Evolutionary conservation across 2,888 invertebrate species (phyloP), one percentile per base, ranked within the genome.

Genomic region (Yponomeuta cagnagella): DNA sequence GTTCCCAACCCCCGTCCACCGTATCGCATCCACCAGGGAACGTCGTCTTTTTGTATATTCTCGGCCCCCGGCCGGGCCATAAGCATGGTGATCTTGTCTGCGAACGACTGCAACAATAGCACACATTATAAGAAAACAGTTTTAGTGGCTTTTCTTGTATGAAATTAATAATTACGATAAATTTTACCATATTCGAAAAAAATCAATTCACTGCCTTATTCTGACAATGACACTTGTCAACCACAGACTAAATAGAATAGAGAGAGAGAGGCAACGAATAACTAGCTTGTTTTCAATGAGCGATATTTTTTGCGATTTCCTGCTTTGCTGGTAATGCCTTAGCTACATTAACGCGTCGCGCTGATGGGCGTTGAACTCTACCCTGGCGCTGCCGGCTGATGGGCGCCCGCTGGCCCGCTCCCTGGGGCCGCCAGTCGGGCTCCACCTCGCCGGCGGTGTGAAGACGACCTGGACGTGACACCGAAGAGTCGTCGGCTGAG

Each of bases 21-120:
- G 90, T 96, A 97, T 90, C 96, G 97, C 94, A 97, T 94, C 95
- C 96, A 97, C 97, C 96, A 97, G 76, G 97, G 96, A 77, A 95
- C 94, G 87, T 96, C 96, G 88, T 97, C 97, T 93, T 95, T 95
- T 76, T 95, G 94, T 75, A 92, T 93, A 79, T 94, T 94, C 87
- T 96, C 96, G 85, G 95, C 95, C 77, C 96, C 96, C 74, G 97
- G 97, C 81, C 96, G 94, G 80, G 95, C 94, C 96, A 97, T 95
- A 77, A 97, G 93, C 82, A 95, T 94, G 74, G 95, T 93, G 79
- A 97, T 93, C 93, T 96, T 97, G 85, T 96, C 96, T 78, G 95
- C 93, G 82, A 97, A 94, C 82, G 96, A 96, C 96, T 96, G 82
- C 69, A 89, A 88, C 72, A 78, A 79, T 73, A 78, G 79, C 72